Conservation (phyloP, 2,113 vertebrate genomes). For the Penelope pileata region DNA sequence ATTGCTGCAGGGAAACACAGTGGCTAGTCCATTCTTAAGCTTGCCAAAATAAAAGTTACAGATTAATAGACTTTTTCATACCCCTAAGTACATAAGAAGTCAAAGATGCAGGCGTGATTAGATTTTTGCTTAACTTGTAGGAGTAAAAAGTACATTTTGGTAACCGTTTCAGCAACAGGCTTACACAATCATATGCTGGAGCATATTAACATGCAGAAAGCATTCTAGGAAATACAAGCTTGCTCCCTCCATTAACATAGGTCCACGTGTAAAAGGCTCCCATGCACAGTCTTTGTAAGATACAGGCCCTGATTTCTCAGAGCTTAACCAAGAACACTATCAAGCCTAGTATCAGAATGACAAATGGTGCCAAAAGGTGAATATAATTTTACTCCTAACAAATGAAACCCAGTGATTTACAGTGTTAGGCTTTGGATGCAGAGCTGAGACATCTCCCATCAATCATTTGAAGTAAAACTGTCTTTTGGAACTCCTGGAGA, state of each 20-base stretch:
- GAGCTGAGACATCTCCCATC: slow-evolving; percentile 29
- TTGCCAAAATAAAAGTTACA: neutral
- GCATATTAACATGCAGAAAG: slow-evolving; percentile 22
- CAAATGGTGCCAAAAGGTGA: slow-evolving; percentile 46
- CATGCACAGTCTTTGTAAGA: slow-evolving; percentile 1
- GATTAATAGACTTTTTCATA: neutral
- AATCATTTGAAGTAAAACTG: slow-evolving; percentile 28
- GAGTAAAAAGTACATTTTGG: neutral
- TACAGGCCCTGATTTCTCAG: neutral
- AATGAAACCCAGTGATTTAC: slow-evolving; percentile 65
- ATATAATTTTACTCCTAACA: slow-evolving; percentile 50
- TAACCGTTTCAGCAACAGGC: slow-evolving; percentile 7
- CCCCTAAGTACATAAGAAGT: neutral
- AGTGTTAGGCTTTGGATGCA: slow-evolving; percentile 9
- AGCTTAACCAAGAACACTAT: slow-evolving; percentile 12
- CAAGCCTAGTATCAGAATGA: slow-evolving; percentile 39
- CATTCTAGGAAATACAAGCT: neutral
- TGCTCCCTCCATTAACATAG: neutral
- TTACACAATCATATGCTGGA: neutral
- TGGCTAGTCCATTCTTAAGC: neutral
- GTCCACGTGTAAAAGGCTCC: neutral
- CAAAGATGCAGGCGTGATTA: slow-evolving; percentile 1
- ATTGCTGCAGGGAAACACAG: neutral
- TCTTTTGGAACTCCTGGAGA: slow-evolving; percentile 20
- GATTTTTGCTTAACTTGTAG: neutral